A percentile compares a stretch with the other conserved stretches of the same genome.
Evolutionary conservation across 2,888 invertebrate genomes (phyloP).

Genomic region (Eupsilia transversa): DNA sequence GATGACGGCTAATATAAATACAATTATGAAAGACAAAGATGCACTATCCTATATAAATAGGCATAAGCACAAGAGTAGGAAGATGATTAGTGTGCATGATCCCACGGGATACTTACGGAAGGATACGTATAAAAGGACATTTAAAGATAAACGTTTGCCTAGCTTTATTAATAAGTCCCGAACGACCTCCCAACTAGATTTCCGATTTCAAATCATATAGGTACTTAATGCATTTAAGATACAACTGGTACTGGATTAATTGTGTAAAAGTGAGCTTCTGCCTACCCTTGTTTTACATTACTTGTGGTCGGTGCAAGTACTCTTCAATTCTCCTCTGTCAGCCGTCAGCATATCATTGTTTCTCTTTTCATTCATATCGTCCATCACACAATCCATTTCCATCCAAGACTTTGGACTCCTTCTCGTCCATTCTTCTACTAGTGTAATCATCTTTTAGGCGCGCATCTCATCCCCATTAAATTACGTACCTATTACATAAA

Average conservation of each 20-base stretch:
- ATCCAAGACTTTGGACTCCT: not conserved
- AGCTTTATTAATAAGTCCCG: too few species aligned
- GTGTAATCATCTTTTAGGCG: not conserved
- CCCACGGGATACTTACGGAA: not conserved
- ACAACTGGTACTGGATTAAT: not conserved
- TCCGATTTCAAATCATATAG: not conserved
- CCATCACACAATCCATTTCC: not conserved
- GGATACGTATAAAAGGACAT: not conserved
- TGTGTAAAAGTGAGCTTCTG: not conserved
- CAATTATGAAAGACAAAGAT: not conserved
- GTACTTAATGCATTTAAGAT: not conserved
- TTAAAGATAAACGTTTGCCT: not conserved
- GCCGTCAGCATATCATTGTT: not conserved
- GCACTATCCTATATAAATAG: not conserved
- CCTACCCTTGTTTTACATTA: too few species aligned
- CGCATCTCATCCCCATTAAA: not conserved
- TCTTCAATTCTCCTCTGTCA: not conserved
- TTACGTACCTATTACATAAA: constrained; percentile 34
- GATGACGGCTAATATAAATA: not conserved
- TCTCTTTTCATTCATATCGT: not conserved
- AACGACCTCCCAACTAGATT: not conserved
- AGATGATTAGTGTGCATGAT: not conserved
- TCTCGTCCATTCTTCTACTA: not conserved
- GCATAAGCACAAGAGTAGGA: not conserved
- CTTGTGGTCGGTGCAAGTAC: not conserved